Evolutionary conservation across 2,113 vertebrate genomes (phyloP), one percentile per base, ranked within the genome.

Genomic region (Pseudorasbora parva): DNA sequence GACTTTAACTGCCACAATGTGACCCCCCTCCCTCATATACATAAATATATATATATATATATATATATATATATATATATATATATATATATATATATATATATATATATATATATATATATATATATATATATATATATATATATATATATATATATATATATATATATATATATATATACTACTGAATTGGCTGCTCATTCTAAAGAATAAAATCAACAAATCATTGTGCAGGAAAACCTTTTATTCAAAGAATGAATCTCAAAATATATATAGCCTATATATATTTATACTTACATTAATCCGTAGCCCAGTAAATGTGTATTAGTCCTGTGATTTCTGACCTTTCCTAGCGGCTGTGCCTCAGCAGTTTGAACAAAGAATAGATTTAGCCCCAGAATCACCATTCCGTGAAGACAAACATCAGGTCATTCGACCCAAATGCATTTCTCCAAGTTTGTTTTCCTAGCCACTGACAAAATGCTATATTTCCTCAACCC

Each of bases 341-440:
- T 45, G 56, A 78, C 68, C 57, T 78, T 25, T 25, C 12, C 75
- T n/a, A 4, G n/a, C 2, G 3, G 37, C n/a, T 60, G n/a, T 78
- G 56, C 76, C 37, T 78, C 76, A 27, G 76, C 8, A 12, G 12
- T 4, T 43, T 60, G 56, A 78, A 60, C 56, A 43, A 60, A 45
- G 56, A 78, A 78, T 60, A 60, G n/a, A 60, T 60, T 60, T 60
- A 45, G 56, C 37, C 14, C 56, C 76, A 45, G 76, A 62, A 27
- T 78, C 76, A 60, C 76, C 7, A 78, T 45, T 78, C 56, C 12
- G 56, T 60, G 76, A 78, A 78, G 56, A 78, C 76, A 78, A 78
- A 78, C 76, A 78, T 15, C 37, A 41, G 33, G 37, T 72, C 69
- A 85, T 60, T n/a, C 33, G 12, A 56, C 33, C 54, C 57, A 54